Percentiles rank a stretch among this genome's conserved stretches.
Conservation (phyloP, 2,797 vertebrate species). For the Pempheris klunzingeri region DNA sequence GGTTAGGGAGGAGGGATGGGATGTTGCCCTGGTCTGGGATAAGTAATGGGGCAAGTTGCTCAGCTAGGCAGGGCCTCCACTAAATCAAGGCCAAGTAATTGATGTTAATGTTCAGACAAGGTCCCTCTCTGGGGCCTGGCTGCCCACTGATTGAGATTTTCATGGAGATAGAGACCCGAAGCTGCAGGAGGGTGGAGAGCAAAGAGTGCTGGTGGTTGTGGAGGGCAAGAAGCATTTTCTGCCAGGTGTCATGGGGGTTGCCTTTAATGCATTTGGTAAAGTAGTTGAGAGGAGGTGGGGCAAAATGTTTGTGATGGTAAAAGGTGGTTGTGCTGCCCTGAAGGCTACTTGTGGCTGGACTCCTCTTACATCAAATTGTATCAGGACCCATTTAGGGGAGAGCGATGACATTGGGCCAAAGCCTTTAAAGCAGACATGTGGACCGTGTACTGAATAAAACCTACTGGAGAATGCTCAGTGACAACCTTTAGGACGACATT, state of each 20-base stretch:
- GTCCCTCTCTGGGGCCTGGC: constrained; percentile 53
- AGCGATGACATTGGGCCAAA: constrained; percentile 28
- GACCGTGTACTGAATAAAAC: constrained; percentile 15
- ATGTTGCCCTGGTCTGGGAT: constrained; percentile 44
- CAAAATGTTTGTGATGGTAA: constrained; percentile 65
- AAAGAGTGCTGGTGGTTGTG: constrained; percentile 43
- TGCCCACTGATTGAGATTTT: constrained; percentile 53
- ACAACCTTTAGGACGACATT: neutral
- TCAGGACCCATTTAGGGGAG: constrained; percentile 59
- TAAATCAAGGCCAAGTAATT: constrained; percentile 79
- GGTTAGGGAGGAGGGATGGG: constrained; percentile 35
- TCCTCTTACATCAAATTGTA: constrained; percentile 58
- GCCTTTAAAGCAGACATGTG: constrained; percentile 17
- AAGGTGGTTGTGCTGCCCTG: constrained; percentile 59
- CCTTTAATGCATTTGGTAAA: constrained; percentile 76
- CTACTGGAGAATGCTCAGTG: neutral
- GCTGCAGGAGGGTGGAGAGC: constrained; percentile 28
- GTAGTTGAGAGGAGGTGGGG: constrained; percentile 62
- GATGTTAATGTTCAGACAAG: constrained; percentile 77
- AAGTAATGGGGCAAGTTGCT: constrained; percentile 75
- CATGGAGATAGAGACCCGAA: constrained; percentile 64
- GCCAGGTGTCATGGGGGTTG: constrained; percentile 74
- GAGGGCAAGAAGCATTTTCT: constrained; percentile 60
- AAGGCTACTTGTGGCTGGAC: constrained; percentile 49
- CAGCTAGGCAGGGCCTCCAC: constrained; percentile 57